Percentiles rank a stretch among this genome's conserved stretches.
Conservation (phyloP, 2,888 invertebrate species). For the Serrognathus titanus region DNA sequence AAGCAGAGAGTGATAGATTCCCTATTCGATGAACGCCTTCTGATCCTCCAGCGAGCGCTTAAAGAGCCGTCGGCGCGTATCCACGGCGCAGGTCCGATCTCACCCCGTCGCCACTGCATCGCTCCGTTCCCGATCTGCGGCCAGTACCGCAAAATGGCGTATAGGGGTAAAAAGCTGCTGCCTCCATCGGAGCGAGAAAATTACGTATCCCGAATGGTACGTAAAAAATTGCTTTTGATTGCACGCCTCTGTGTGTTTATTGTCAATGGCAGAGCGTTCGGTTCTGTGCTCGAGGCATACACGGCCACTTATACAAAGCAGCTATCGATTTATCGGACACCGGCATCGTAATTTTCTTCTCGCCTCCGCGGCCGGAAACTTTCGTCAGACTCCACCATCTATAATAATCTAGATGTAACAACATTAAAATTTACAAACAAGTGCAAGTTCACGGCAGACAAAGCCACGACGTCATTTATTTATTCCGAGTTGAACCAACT, state of each 20-base stretch:
- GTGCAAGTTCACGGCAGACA: too few species aligned
- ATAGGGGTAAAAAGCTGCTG: conserved; percentile 35
- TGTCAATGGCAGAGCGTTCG: background rate
- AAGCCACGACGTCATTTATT: too few species aligned
- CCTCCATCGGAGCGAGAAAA: conserved; percentile 31
- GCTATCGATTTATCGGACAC: too few species aligned
- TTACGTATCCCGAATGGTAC: conserved; percentile 43
- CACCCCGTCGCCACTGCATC: background rate
- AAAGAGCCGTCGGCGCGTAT: background rate
- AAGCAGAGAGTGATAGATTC: too few species aligned
- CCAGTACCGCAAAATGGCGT: conserved; percentile 42
- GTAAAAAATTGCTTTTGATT: conserved; percentile 16
- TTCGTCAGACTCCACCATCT: too few species aligned
- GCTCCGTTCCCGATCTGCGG: background rate
- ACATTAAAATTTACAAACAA: too few species aligned
- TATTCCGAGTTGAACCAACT: too few species aligned
- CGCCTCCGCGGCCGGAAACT: too few species aligned
- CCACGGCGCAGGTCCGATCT: conserved; percentile 14
- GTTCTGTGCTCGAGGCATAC: background rate
- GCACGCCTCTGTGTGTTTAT: background rate
- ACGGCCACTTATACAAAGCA: too few species aligned
- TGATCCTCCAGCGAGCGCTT: background rate
- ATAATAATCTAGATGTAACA: too few species aligned
- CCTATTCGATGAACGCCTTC: too few species aligned
- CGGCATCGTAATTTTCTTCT: too few species aligned